phyloP scores from a whole-genome alignment of 2,113 vertebrate genomes.

The Nothoprocta perdicaria region DNA sequence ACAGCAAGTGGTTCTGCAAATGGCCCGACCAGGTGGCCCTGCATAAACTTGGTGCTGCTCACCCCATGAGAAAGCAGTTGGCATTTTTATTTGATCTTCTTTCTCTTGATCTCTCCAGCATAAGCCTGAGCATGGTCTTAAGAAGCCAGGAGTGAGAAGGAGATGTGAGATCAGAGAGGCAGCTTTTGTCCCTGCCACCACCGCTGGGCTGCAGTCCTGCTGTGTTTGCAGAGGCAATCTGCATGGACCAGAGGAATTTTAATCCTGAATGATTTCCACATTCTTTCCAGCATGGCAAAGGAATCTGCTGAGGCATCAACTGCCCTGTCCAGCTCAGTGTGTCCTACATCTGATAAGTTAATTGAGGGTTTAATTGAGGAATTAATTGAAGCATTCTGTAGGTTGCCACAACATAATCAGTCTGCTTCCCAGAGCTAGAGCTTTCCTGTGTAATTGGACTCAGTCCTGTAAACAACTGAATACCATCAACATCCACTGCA shows the following conservation, averaged over 20 bases:
- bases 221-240: constrained; percentile 10
- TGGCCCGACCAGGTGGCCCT: not conserved
- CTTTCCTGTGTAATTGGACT: not conserved
- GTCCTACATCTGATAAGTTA: constrained; percentile 61
- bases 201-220: not conserved
- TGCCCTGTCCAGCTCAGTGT: constrained; percentile 48
- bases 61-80: not conserved
- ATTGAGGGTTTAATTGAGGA: constrained; percentile 56
- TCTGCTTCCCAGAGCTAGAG: constrained; percentile 1
- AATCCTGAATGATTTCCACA: constrained; percentile 58
- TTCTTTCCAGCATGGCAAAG: constrained; percentile 52
- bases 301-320: constrained; percentile 64
- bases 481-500: not conserved
- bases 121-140: not conserved
- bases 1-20: accelerated
- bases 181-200: constrained; percentile 19
- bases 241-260: constrained; percentile 64
- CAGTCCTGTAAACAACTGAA: constrained; percentile 4
- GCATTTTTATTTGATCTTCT: not conserved
- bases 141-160: not conserved
- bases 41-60: not conserved
- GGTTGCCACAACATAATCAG: constrained; percentile 34
- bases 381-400: constrained; percentile 50
- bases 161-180: not conserved
- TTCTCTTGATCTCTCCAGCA: constrained; percentile 12